phyloP scores from a whole-genome alignment of 2,888 invertebrate genomes.

The Acronicta alni region DNA sequence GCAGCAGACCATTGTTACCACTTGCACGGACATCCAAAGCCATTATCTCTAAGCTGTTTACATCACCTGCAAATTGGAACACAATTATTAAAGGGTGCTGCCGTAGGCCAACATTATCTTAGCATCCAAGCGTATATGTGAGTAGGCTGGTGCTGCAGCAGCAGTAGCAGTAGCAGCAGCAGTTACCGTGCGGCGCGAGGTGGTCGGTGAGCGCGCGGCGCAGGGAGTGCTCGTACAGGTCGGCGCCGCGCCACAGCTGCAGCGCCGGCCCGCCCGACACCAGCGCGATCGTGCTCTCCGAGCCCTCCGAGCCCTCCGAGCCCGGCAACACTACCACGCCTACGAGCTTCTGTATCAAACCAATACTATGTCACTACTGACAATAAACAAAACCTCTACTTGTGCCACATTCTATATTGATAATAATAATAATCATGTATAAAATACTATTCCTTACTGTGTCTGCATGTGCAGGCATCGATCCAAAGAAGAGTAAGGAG shows the following conservation, averaged over 20 bases:
- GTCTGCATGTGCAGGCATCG: constrained; percentile 91
- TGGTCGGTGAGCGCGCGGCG: constrained; percentile 91
- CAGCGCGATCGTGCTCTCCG: constrained; percentile 75
- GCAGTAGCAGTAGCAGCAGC: too few relatives aligned
- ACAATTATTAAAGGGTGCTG: too few relatives aligned
- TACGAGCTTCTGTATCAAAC: constrained; percentile 87
- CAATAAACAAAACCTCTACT: too few relatives aligned
- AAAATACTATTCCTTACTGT: constrained; percentile 83
- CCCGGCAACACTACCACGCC: constrained; percentile 89
- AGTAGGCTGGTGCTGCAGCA: too few relatives aligned
- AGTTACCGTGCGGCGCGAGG: constrained; percentile 58
- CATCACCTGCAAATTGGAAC: constrained; percentile 80
- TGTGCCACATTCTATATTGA: too few relatives aligned
- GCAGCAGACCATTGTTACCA: constrained; percentile 86
- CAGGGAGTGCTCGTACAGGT: constrained; percentile 93
- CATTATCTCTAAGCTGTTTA: constrained; percentile 91
- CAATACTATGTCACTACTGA: too few relatives aligned
- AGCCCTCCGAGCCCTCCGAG: constrained; percentile 74
- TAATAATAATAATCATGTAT: background rate
- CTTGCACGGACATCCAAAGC: constrained; percentile 94
- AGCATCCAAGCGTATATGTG: too few relatives aligned
- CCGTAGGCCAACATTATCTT: too few relatives aligned
- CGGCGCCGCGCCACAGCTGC: constrained; percentile 94
- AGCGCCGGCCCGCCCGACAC: constrained; percentile 93
- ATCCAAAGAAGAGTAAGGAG: constrained; percentile 94